phyloP scores from a whole-genome alignment of 2,113 vertebrate genomes.

The Passer domesticus region DNA sequence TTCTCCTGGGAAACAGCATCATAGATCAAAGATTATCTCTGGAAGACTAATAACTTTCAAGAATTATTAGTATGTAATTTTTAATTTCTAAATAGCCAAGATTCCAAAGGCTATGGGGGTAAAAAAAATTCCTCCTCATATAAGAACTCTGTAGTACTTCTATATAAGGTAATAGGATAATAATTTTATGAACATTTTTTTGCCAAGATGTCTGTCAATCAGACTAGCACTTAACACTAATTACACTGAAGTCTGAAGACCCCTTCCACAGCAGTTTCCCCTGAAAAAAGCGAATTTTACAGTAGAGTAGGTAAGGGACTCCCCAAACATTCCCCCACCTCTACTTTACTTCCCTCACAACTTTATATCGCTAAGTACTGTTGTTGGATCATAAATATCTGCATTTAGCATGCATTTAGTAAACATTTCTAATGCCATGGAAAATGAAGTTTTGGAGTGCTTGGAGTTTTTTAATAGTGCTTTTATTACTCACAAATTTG shows the following conservation, averaged over 20 bases:
- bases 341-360: not conserved
- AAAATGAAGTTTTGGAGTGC: not conserved
- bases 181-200: not conserved
- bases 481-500: not conserved
- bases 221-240: not conserved
- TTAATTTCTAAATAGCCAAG: not conserved
- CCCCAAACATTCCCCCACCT: not conserved
- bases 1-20: not conserved
- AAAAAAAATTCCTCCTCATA: not conserved
- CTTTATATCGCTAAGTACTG: rapidly evolving
- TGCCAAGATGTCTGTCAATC: not conserved
- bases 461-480: not conserved
- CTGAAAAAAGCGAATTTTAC: not conserved
- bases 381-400: not conserved
- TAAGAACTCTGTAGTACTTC: not conserved
- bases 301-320: not conserved
- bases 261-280: not conserved
- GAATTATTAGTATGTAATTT: not conserved
- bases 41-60: not conserved
- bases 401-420: not conserved
- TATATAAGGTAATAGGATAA: not conserved
- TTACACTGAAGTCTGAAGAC: not conserved
- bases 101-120: rapidly evolving
- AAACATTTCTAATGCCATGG: not conserved
- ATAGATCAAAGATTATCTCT: not conserved